phyloP scores from a whole-genome alignment of 1,140 invertebrate genomes.

The Dinoponera quadriceps region DNA sequence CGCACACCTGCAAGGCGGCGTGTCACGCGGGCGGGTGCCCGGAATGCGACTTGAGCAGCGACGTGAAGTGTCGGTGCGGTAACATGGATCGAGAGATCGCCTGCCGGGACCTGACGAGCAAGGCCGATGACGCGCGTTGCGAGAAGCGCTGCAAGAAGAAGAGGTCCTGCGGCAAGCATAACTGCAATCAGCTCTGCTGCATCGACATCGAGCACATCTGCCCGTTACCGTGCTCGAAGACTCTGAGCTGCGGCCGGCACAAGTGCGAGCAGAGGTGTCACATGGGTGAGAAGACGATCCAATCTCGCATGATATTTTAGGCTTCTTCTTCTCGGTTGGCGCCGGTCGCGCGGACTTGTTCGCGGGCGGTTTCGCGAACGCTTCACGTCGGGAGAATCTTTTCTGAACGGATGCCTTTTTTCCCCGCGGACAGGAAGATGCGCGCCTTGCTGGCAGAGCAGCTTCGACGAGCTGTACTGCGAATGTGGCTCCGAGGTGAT shows the following conservation, averaged over 20 bases:
- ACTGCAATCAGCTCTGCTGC: conserved; percentile 95
- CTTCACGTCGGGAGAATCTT: too few species aligned
- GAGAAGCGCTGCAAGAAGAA: conserved; percentile 95
- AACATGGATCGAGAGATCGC: conserved; percentile 93
- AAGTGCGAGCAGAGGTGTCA: conserved; percentile 96
- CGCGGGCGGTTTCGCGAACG: too few species aligned
- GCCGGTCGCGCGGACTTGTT: too few species aligned
- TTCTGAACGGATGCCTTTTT: too few species aligned
- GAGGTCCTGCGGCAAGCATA: conserved; percentile 94
- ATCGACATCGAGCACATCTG: conserved; percentile 95
- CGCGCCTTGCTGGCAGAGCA: conserved; percentile 92
- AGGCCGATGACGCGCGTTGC: conserved; percentile 92
- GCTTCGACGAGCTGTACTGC: conserved; percentile 97
- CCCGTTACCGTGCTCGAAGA: conserved; percentile 92
- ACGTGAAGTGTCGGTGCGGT: conserved; percentile 96
- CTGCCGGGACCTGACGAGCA: conserved; percentile 90
- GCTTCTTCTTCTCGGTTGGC: too few species aligned
- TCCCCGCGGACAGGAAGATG: conserved; percentile 87
- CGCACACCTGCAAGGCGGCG: conserved; percentile 90
- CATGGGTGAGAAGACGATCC: conserved; percentile 88
- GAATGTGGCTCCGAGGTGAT: conserved; percentile 95
- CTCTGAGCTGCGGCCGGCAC: conserved; percentile 94
- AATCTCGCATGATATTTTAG: too few species aligned
- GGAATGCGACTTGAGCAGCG: conserved; percentile 91
- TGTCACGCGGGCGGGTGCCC: conserved; percentile 95